Evolutionary conservation across 2,113 vertebrate genomes (phyloP), one percentile per base, ranked within the genome.

Genomic region (Damaliscus lunatus): DNA sequence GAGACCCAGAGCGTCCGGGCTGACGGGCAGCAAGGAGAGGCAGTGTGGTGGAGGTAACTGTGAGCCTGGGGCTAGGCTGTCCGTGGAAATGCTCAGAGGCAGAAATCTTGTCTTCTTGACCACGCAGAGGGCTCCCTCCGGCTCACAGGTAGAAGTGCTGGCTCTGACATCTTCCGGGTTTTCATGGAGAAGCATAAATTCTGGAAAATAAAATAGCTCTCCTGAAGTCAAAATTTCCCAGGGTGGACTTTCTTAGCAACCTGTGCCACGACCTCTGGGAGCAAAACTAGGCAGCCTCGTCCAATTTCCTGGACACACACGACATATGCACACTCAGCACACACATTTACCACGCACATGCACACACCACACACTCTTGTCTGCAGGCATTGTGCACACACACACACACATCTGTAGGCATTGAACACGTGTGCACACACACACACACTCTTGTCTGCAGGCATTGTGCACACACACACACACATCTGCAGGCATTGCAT

Each of bases 71-170:
- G 43, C 14, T 11, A 1, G 9, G 33, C 40, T 52, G 19, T n/a
- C 91, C 0, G 0, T 0, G 5, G 19, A 77, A n/a, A 13, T 0
- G 13, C 59, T 81, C 19, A 9, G n/a, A 74, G 74, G n/a, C 5
- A n/a, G 40, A 5, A 55, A 27, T 0, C 5, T 0, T 1, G 14
- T 19, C n/a, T 62, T 46, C 13, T 6, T 21, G 19, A 3, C 40
- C 46, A n/a, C 0, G 1, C 57, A 2, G 14, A 15, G 12, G 33
- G 29, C 50, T 23, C 25, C 48, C 71, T 27, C 27, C 5, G 15
- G 67, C 36, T 74, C 81, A 1, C 1, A 2, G 62, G 60, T 1
- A 25, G 60, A 29, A 31, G 6, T 0, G 2, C 77, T 4, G 6
- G 2, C 90, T 7, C 60, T 10, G 46, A 21, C 80, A 1, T 13